Evolutionary conservation across 1,140 invertebrate species (phyloP), one percentile per base, ranked within the genome.

Genomic region (Artemia franciscana): DNA sequence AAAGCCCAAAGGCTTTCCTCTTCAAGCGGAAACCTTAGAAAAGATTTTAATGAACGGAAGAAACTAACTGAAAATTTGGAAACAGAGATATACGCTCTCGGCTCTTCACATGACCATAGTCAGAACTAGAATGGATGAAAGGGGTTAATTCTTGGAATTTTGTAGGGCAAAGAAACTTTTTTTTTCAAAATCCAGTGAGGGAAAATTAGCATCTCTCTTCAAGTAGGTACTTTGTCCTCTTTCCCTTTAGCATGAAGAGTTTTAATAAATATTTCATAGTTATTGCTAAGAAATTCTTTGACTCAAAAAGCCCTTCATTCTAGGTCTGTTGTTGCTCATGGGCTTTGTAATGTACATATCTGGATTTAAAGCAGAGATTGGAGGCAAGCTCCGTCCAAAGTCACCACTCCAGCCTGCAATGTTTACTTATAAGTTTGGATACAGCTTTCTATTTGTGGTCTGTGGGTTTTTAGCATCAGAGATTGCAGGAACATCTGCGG

Each of bases 341-440:
- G 88, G 86, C 23, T 80, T 91, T 69, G 85, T 92, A 65, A 86
- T 91, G 78, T 92, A 91, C 79, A 89, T 92, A 76, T 89, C 88
- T 9, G 82, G 89, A 60, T 85, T 92, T 69, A 91, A 91, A 74
- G 82, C 87, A 0, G 88, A 91, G 79, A 80, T 91, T 15, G 86
- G 86, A 3, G 82, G 82, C 63, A 92, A 91, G 73, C 73, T 91
- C 26, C 77, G 85, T 61, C 82, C 87, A 21, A 79, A 82, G 67
- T 88, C 86, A 7, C 75, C 79, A 58, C 78, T 85, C 57, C 82
- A 87, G 71, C 81, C 82, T 12, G 83, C 88, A 1, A 74, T 84
- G 18, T 88, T 91, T 75, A 84, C 81, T 27, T 91, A 90, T 72
- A 79, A 78, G 25, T 92, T 91, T 70, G 88, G 88, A 59, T 89